Evolutionary conservation across 2,888 invertebrate species (phyloP).

Genomic region (Himalopsyche kuldschensis): DNA sequence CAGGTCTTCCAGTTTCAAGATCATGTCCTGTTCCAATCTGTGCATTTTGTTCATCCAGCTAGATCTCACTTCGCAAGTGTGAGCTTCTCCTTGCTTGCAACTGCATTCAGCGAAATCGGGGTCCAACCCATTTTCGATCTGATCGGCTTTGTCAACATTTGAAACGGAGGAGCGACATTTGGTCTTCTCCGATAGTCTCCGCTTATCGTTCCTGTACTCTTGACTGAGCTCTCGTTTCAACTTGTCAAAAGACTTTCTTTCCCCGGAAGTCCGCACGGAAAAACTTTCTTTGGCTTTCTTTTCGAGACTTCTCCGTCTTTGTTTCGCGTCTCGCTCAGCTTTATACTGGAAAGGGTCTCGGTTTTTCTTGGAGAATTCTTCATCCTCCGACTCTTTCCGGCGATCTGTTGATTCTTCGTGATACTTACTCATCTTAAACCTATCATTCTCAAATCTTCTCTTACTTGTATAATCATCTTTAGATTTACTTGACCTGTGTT

Average conservation of each 20-base stretch:
- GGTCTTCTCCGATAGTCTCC: slow-evolving; percentile 45
- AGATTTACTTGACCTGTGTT: slow-evolving; percentile 46
- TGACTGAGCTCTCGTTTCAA: slow-evolving; percentile 23
- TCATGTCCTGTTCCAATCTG: slow-evolving; percentile 80
- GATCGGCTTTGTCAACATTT: slow-evolving; percentile 47
- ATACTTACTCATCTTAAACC: not conserved
- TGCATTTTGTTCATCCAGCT: slow-evolving; percentile 66
- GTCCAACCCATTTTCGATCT: slow-evolving; percentile 43
- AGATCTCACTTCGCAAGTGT: slow-evolving; percentile 46
- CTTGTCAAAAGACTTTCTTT: slow-evolving; percentile 40
- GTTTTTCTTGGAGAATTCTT: slow-evolving; percentile 41
- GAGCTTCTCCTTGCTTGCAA: slow-evolving; percentile 16
- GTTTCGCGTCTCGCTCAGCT: slow-evolving; percentile 30
- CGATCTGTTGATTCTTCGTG: not conserved
- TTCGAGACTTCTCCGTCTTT: slow-evolving; percentile 41
- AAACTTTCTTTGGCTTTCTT: slow-evolving; percentile 38
- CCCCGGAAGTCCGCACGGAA: slow-evolving; percentile 35
- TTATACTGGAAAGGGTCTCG: slow-evolving; percentile 40
- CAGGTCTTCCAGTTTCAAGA: slow-evolving; percentile 76
- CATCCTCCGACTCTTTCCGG: slow-evolving; percentile 35
- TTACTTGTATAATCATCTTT: slow-evolving; percentile 43
- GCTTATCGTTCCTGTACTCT: slow-evolving; percentile 17
- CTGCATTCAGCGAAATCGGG: slow-evolving; percentile 46
- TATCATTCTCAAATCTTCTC: slow-evolving; percentile 1
- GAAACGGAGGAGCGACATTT: slow-evolving; percentile 42